phyloP scores from a whole-genome alignment of 2,888 invertebrate species.

The Plutella xylostella region DNA sequence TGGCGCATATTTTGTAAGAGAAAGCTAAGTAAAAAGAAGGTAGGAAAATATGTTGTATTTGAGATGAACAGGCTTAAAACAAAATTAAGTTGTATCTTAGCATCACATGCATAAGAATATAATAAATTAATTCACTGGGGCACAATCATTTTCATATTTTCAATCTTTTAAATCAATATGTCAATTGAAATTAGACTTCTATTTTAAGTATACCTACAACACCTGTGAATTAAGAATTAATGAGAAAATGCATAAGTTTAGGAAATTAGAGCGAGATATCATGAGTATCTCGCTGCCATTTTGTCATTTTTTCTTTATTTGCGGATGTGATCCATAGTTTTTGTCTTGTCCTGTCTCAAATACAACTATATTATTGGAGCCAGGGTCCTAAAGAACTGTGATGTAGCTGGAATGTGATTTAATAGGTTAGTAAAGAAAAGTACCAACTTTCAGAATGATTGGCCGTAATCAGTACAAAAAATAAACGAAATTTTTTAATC shows the following conservation, averaged over 20 bases:
- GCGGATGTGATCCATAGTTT: too few relatives aligned
- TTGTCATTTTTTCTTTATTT: background rate
- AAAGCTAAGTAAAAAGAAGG: conserved; percentile 13
- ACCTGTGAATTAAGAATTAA: background rate
- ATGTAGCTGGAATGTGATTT: conserved; percentile 54
- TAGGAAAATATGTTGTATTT: conserved; percentile 14
- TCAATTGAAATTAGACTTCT: too few relatives aligned
- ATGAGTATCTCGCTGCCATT: background rate
- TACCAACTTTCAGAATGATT: conserved; percentile 21
- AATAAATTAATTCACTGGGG: too few relatives aligned
- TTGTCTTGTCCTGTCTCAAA: conserved; percentile 1
- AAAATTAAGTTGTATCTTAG: too few relatives aligned
- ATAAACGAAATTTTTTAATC: conserved; percentile 29
- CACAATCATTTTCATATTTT: too few relatives aligned
- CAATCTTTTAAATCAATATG: too few relatives aligned
- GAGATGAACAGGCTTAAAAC: too few relatives aligned
- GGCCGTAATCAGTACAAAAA: conserved; percentile 63
- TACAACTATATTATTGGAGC: conserved; percentile 2
- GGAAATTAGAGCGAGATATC: background rate
- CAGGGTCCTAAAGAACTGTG: conserved; percentile 58
- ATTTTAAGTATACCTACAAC: background rate
- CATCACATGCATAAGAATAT: too few relatives aligned
- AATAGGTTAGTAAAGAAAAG: conserved; percentile 32
- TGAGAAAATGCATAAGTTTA: background rate
- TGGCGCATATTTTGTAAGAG: background rate